Conservation (phyloP, 2,888 invertebrate species). For the Diaperis boleti region DNA sequence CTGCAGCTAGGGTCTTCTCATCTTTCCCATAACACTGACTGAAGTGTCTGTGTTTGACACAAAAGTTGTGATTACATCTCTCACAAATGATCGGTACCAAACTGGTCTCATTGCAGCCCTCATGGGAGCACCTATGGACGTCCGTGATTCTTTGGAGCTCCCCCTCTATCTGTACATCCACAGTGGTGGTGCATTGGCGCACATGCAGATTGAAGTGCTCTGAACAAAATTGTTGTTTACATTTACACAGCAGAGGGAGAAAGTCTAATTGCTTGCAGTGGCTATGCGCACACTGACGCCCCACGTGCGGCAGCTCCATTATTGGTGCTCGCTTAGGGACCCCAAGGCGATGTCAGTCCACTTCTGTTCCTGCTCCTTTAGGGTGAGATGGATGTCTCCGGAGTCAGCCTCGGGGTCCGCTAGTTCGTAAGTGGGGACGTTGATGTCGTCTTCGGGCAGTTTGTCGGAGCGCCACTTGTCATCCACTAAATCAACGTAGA, state of each 20-base stretch:
- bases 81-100: constrained; percentile 75
- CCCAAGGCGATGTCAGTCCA: constrained; percentile 71
- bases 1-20: constrained; percentile 69
- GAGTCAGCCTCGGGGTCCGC: constrained; percentile 95
- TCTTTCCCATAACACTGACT: constrained; percentile 60
- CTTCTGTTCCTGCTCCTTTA: constrained; percentile 87
- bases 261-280: constrained; percentile 79
- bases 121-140: constrained; percentile 70
- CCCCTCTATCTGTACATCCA: constrained; percentile 32
- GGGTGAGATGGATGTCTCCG: constrained; percentile 89
- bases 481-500: constrained; percentile 84
- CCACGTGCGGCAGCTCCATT: constrained; percentile 84
- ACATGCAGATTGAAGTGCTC: constrained; percentile 74
- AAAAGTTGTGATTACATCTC: constrained; percentile 75
- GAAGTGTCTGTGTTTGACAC: constrained; percentile 74
- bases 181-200: constrained; percentile 66
- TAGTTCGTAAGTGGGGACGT: constrained; percentile 87
- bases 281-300: constrained; percentile 73
- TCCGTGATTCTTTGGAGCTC: constrained; percentile 52
- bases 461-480: constrained; percentile 89
- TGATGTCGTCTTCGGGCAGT: constrained; percentile 86
- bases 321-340: constrained; percentile 69
- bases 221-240: constrained; percentile 75
- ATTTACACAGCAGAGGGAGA: constrained; percentile 77
- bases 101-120: constrained; percentile 72